Evolutionary conservation across 2,888 invertebrate genomes (phyloP), one percentile per base, ranked within the genome.

Genomic region (Drosophila nigritarsus): DNA sequence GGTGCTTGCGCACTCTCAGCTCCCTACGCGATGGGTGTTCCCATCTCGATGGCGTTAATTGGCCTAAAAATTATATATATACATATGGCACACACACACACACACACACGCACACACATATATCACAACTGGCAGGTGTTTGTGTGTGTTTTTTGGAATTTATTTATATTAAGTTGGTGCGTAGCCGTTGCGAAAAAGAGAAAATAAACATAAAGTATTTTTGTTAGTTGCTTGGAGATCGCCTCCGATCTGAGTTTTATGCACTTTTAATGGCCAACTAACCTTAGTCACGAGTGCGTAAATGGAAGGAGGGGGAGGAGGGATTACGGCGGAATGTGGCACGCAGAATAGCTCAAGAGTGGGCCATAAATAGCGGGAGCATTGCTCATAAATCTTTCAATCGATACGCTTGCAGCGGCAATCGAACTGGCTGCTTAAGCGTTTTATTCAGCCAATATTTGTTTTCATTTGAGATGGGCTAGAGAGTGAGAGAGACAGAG

Each of bases 311-410:
- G 9, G 40, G 24, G 24, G 62, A 45, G 59, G 45, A 55, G 67
- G 63, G 63, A 51, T 58, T 45, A 15, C 15, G 24, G 45, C 15
- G 4, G 66, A 60, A 72, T 65, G 65, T 63, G 65, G 63, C 75
- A 45, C 75, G 73, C 71, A 75, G 75, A 83, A 83, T 80, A 81
- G 81, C 75, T 80, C 70, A 84, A 72, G 82, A 75, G 89, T 54
- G 63, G 70, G 61, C 82, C 85, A 70, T 86, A 89, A 87, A 89
- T 86, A 89, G 75, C 74, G 56, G 49, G 42, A 73, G 66, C 80
- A 78, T 80, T 73, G 77, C 75, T 84, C 91, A 91, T 91, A 91
- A 91, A 91, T 91, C 91, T 92, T 82, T 91, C 92, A 91, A 73
- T 89, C 79, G 83, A 88, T 89, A 42, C 82, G 86, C 81, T 83